Percentiles rank a stretch among this genome's conserved stretches.
Evolutionary conservation across 2,113 vertebrate genomes (phyloP).

Genomic region (Mixornis gularis): DNA sequence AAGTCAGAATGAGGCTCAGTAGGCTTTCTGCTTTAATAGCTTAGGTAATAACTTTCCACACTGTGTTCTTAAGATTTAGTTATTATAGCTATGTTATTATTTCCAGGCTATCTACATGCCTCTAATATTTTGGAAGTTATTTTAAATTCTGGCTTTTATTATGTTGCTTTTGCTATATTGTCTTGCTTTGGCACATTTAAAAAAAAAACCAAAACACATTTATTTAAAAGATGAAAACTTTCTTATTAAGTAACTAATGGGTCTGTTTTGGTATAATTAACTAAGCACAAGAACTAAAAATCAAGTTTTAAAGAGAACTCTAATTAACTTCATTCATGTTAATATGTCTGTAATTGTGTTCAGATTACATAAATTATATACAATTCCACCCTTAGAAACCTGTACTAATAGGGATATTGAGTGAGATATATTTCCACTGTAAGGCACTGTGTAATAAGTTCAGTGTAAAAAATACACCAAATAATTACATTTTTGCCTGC

Average conservation of each 20-base stretch:
- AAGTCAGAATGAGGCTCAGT: not conserved
- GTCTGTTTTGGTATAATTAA: not conserved
- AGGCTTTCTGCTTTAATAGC: not conserved
- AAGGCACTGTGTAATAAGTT: not conserved
- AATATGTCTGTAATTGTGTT: not conserved
- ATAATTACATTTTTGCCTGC: slow-evolving; percentile 6
- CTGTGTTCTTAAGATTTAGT: not conserved
- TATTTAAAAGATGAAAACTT: not conserved
- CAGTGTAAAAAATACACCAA: not conserved
- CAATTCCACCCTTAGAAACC: not conserved
- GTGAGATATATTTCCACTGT: not conserved
- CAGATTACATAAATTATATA: not conserved
- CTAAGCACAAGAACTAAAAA: not conserved
- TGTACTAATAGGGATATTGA: not conserved
- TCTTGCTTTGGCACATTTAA: not conserved
- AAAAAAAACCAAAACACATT: accelerated
- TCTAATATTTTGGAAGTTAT: not conserved
- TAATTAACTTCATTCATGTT: not conserved
- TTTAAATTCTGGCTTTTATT: not conserved
- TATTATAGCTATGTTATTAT: not conserved
- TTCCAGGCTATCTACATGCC: not conserved
- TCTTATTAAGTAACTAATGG: not conserved
- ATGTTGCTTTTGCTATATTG: not conserved
- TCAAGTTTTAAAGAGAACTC: not conserved
- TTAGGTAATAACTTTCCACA: not conserved